Evolutionary conservation across 2,888 invertebrate species (phyloP).

Genomic region (Drosophila ochracea): DNA sequence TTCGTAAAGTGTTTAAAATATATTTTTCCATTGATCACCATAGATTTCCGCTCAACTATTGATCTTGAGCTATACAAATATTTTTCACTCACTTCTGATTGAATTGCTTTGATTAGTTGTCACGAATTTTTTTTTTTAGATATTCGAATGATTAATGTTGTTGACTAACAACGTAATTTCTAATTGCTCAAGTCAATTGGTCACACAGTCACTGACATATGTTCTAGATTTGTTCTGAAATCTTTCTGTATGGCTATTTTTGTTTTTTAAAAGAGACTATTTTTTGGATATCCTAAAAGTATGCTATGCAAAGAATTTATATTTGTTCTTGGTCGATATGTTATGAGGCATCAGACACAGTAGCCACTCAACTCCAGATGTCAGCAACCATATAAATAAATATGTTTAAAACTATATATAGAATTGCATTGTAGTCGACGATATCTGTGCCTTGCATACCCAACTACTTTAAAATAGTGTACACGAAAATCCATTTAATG

Average conservation of each 20-base stretch:
- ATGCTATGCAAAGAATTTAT: neutral
- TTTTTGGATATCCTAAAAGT: neutral
- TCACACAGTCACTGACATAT: slow-evolving; percentile 9
- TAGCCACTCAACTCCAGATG: neutral
- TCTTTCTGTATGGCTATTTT: slow-evolving; percentile 14
- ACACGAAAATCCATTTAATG: neutral
- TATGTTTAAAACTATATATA: neutral
- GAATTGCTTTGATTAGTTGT: slow-evolving; percentile 33
- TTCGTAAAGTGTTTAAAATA: slow-evolving; percentile 10
- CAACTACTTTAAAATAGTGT: neutral
- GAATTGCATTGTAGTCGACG: neutral
- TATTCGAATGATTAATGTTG: slow-evolving; percentile 5
- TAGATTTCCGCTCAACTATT: neutral
- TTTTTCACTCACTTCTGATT: slow-evolving; percentile 38
- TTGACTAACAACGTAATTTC: slow-evolving; percentile 20
- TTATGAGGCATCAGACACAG: neutral
- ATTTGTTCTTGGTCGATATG: neutral
- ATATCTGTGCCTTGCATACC: neutral
- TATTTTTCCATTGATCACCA: slow-evolving; percentile 15
- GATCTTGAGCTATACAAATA: slow-evolving; percentile 10
- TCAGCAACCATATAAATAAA: neutral
- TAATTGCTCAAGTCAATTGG: slow-evolving; percentile 9
- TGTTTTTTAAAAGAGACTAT: neutral
- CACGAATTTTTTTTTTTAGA: slow-evolving; percentile 8
- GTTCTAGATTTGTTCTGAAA: slow-evolving; percentile 9